Conservation (phyloP, 2,888 invertebrate species). For the Patella depressa region DNA sequence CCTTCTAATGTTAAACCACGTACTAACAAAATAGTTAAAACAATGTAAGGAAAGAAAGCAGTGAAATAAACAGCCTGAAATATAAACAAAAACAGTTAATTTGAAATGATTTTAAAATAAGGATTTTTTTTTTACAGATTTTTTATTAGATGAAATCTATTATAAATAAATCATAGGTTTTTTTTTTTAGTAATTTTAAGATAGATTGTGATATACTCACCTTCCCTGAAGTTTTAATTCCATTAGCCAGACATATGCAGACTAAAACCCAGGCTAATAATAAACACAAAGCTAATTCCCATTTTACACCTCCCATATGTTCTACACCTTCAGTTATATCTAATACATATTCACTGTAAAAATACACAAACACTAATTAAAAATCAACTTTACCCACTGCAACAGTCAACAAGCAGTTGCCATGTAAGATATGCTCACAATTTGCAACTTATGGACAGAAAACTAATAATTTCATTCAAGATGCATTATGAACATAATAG, state of each 20-base stretch:
- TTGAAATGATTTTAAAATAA: too few species aligned
- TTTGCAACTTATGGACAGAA: too few species aligned
- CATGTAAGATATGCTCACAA: too few species aligned
- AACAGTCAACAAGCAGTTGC: too few species aligned
- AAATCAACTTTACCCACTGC: too few species aligned
- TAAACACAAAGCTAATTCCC: constrained; percentile 82
- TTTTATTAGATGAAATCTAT: too few species aligned
- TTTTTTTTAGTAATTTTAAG: too few species aligned
- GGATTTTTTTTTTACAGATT: too few species aligned
- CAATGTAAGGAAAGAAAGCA: constrained; percentile 66
- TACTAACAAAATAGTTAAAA: constrained; percentile 59
- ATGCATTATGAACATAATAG: too few species aligned
- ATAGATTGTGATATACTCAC: constrained; percentile 38
- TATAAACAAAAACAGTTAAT: neutral
- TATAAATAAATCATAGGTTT: too few species aligned
- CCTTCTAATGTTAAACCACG: constrained; percentile 63
- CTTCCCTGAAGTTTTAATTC: constrained; percentile 70
- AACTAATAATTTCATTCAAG: too few species aligned
- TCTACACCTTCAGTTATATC: constrained; percentile 67
- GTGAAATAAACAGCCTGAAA: constrained; percentile 67
- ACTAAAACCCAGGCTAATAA: constrained; percentile 80
- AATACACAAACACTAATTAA: neutral
- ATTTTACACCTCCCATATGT: constrained; percentile 67
- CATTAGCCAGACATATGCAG: constrained; percentile 65
- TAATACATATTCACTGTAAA: constrained; percentile 67